These are phyloP conservation scores for Darevskia nairensis DNA, from an alignment of 2,797 vertebrate species.

Conservation along the genomic window DNA sequence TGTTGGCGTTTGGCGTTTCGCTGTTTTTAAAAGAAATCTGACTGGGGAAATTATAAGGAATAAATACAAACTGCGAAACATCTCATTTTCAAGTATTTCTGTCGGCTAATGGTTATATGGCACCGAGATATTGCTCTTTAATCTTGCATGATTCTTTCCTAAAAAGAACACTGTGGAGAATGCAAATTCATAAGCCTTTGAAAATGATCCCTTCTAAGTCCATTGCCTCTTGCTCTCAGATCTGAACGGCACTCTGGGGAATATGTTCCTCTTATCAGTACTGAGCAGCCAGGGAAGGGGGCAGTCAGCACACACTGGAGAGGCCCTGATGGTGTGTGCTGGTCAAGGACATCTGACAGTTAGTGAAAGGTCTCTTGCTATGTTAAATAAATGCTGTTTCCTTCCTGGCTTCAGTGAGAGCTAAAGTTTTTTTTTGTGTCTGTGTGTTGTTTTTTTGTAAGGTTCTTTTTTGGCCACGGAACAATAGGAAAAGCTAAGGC, in stretches of 20 bases:
- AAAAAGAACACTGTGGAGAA: conserved; percentile 66
- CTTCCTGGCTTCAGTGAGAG: conserved; percentile 77
- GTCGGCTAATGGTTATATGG: conserved; percentile 29
- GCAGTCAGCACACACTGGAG: conserved; percentile 76
- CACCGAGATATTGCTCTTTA: conserved; percentile 56
- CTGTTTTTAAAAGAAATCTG: conserved; percentile 14
- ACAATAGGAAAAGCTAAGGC: conserved; percentile 77
- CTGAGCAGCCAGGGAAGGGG: conserved; percentile 77
- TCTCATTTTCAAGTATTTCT: conserved; percentile 62
- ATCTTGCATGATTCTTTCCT: conserved; percentile 55
- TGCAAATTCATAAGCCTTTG: conserved; percentile 78
- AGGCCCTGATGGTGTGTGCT: conserved; percentile 68
- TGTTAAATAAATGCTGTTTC: conserved; percentile 80
- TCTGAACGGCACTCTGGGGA: conserved; percentile 76
- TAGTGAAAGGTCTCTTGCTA: conserved; percentile 79
- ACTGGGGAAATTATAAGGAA: conserved; percentile 45
- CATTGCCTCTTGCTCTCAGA: conserved; percentile 68
- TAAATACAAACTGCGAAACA: conserved; percentile 22
- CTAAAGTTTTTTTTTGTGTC: conserved; percentile 56
- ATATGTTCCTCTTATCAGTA: conserved; percentile 80
- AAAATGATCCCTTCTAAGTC: conserved; percentile 70
- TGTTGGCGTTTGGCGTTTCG: too few species aligned
- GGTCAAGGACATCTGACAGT: conserved; percentile 81
- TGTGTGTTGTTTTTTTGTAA: conserved; percentile 54
- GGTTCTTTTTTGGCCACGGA: conserved; percentile 73